phyloP scores from a whole-genome alignment of 2,113 vertebrate genomes.

The Rhinogobius similis region DNA sequence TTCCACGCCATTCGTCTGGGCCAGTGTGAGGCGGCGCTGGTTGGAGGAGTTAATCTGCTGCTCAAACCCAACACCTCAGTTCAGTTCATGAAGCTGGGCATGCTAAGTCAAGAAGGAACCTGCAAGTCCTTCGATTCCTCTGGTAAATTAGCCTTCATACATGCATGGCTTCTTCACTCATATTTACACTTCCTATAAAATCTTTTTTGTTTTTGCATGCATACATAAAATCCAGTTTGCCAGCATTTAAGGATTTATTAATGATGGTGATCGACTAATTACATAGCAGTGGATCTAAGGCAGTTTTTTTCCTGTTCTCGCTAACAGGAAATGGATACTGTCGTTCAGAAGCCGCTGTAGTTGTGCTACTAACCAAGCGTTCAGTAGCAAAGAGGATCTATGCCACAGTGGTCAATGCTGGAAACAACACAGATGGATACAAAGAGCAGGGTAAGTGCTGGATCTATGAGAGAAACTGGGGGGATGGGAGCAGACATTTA shows the following conservation, averaged over 20 bases:
- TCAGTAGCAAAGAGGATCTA: constrained; percentile 88
- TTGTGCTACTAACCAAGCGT: constrained; percentile 84
- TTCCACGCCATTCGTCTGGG: constrained; percentile 86
- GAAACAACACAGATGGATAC: constrained; percentile 92
- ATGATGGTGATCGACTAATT: not conserved
- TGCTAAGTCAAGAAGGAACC: constrained; percentile 89
- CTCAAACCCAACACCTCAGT: constrained; percentile 94
- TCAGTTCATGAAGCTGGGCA: constrained; percentile 95
- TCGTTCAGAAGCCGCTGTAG: constrained; percentile 91
- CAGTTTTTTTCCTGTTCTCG: not conserved
- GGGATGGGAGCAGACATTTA: not conserved
- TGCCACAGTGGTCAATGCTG: constrained; percentile 88
- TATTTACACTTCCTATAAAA: not conserved
- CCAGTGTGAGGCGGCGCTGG: constrained; percentile 84
- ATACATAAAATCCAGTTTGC: too few relatives aligned
- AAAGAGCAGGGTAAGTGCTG: constrained; percentile 89
- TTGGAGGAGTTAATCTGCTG: constrained; percentile 89
- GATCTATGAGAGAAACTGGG: not conserved
- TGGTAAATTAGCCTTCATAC: constrained; percentile 75
- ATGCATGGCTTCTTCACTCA: not conserved
- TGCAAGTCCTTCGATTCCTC: constrained; percentile 90
- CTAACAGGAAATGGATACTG: constrained; percentile 90
- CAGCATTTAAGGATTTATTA: not conserved
- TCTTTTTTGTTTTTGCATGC: too few relatives aligned
- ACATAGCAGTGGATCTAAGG: not conserved